phyloP scores from a whole-genome alignment of 2,888 invertebrate genomes.

The Margaritifera margaritifera region DNA sequence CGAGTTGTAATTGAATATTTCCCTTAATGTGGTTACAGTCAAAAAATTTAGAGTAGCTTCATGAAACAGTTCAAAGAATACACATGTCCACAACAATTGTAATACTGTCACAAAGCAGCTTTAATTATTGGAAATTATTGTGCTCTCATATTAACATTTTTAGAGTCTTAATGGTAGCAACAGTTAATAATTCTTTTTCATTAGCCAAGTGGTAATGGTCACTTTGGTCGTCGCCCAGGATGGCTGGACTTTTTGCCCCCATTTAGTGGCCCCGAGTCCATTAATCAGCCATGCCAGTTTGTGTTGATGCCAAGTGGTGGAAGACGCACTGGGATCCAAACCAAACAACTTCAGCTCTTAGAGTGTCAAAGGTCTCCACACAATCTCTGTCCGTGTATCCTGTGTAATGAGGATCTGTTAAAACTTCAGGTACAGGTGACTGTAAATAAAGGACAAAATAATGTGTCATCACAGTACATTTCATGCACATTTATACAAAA shows the following conservation, averaged over 20 bases:
- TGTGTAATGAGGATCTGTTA: slow-evolving; percentile 59
- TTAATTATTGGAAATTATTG: too few species aligned
- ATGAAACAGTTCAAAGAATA: too few species aligned
- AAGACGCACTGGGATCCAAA: slow-evolving; percentile 23
- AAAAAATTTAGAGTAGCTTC: too few species aligned
- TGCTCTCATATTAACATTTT: too few species aligned
- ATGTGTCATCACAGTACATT: too few species aligned
- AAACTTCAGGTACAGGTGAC: slow-evolving; percentile 58
- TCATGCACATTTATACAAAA: too few species aligned
- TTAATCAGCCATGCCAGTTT: slow-evolving; percentile 46
- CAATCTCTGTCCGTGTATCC: slow-evolving; percentile 47
- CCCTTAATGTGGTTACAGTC: too few species aligned
- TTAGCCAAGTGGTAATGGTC: slow-evolving; percentile 55
- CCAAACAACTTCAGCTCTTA: slow-evolving; percentile 14
- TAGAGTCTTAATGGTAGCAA: not conserved
- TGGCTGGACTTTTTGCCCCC: slow-evolving; percentile 64
- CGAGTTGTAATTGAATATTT: too few species aligned
- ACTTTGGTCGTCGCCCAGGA: slow-evolving; percentile 56
- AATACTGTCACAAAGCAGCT: too few species aligned
- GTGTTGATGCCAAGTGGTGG: slow-evolving; percentile 24
- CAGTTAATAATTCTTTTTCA: slow-evolving; percentile 12
- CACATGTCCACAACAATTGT: too few species aligned
- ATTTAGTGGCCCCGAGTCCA: slow-evolving; percentile 44
- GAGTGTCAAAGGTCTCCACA: slow-evolving; percentile 34
- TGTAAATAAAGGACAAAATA: too few species aligned